Conservation (phyloP, 2,797 vertebrate genomes). For the Pseudomugil gertrudae region DNA sequence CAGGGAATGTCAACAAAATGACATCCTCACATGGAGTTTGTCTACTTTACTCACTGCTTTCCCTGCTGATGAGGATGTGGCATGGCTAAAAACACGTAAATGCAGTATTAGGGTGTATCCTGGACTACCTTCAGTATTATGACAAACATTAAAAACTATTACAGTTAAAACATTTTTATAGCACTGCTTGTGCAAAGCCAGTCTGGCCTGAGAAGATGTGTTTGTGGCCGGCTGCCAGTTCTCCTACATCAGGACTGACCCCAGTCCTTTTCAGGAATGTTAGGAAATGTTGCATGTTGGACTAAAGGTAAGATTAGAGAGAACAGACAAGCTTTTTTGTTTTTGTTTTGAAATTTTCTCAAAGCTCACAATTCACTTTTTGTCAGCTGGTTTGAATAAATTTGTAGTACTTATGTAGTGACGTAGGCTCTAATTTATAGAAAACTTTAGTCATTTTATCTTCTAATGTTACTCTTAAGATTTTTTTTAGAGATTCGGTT, state of each 20-base stretch:
- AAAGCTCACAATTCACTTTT: neutral
- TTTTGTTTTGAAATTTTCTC: neutral
- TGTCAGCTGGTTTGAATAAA: neutral
- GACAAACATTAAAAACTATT: neutral
- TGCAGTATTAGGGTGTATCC: neutral
- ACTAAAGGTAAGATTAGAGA: neutral
- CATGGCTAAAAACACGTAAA: neutral
- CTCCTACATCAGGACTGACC: slow-evolving; percentile 19
- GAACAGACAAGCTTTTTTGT: neutral
- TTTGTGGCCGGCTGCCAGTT: slow-evolving; percentile 16
- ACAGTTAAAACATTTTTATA: neutral
- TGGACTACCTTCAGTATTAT: neutral
- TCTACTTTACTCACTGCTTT: neutral
- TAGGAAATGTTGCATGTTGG: neutral
- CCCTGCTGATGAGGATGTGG: slow-evolving; percentile 1
- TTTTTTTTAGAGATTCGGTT: neutral
- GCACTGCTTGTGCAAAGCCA: slow-evolving; percentile 8
- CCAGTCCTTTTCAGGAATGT: slow-evolving; percentile 4
- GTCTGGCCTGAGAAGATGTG: slow-evolving; percentile 6
- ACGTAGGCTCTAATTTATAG: neutral
- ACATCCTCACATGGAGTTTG: neutral
- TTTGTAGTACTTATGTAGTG: neutral
- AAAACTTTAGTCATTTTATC: neutral
- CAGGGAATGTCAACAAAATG: neutral
- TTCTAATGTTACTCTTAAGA: neutral